Base-by-base conservation (phyloP, 2,888 invertebrate species). In the Rotaria socialis region DNA sequence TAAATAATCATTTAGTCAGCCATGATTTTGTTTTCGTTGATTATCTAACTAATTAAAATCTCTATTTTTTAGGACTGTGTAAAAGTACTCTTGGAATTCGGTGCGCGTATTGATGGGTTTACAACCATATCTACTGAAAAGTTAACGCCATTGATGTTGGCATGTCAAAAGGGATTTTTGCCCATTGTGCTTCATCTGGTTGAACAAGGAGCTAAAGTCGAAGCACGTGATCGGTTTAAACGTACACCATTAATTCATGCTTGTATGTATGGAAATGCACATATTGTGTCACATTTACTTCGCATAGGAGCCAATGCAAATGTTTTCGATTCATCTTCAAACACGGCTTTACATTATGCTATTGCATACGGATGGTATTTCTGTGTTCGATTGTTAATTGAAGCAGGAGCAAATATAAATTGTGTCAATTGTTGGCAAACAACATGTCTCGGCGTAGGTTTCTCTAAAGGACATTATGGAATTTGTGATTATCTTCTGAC, bases 291-390 rank as follows among this genome's bases (percentile, higher is more conserved):
- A 0, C 92, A 91, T 89, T 89, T 92, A 85, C 89, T 92, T 35
- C 89, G 90, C 55, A 88, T 91, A 67, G 92, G 92, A 11, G 91
- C 91, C 4, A 91, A 92, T 88, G 90, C 92, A 5, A 89, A 92
- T 87, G 89, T 89, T 11, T 89, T 89, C 0, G 93, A 93, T 88
- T 91, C 91, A 50, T 93, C 92, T 16, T 92, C 92, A 55, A 93
- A 93, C 89, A 90, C 92, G 0, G 88, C 92, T 3, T 90, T 92
- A 5, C 93, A 93, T 89, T 93, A 93, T 89, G 92, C 93, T 5
- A 91, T 92, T 85, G 92, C 92, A 0, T 93, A 93, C 89, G 93
- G 93, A 35, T 93, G 93, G 92, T 91, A 92, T 88, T 92, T 91
- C 88, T 91, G 91, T 87, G 89, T 92, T 52, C 90, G 92, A 87